Conservation (phyloP, 1,140 invertebrate genomes). For the Drosophila prosaltans region DNA sequence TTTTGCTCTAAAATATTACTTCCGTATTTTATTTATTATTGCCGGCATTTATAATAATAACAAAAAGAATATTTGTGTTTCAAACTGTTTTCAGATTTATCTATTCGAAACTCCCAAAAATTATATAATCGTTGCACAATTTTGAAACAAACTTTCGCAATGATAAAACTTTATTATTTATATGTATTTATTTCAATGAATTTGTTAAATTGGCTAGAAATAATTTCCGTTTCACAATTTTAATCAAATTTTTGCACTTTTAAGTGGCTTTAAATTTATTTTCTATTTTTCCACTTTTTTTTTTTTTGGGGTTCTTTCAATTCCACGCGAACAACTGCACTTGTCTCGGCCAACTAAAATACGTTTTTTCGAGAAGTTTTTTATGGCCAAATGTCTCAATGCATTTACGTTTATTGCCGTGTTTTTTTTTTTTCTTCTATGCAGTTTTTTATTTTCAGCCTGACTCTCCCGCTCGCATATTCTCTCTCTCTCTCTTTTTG, state of each 20-base stretch:
- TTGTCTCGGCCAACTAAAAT: constrained; percentile 71
- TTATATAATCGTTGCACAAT: constrained; percentile 74
- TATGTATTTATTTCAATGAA: background rate
- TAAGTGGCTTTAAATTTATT: constrained; percentile 21
- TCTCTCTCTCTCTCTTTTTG: background rate
- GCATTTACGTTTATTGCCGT: constrained; percentile 48
- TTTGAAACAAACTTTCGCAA: constrained; percentile 7
- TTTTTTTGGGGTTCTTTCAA: constrained; percentile 44
- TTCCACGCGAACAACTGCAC: constrained; percentile 68
- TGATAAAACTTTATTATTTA: background rate
- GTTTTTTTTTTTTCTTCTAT: constrained; percentile 26
- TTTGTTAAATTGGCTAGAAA: background rate
- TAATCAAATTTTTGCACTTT: background rate
- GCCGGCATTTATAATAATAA: constrained; percentile 55
- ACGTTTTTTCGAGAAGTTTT: constrained; percentile 73
- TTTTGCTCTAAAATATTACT: constrained; percentile 43
- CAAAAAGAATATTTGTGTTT: background rate
- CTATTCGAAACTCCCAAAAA: background rate
- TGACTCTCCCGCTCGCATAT: background rate
- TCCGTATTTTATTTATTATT: constrained; percentile 47
- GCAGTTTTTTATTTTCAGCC: constrained; percentile 22
- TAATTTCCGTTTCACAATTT: background rate
- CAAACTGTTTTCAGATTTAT: background rate
- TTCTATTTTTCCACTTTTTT: constrained; percentile 1
- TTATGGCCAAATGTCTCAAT: constrained; percentile 49